Evolutionary conservation across 2,888 invertebrate genomes (phyloP), one percentile per base, ranked within the genome.

Genomic region (Brenthis hecate): DNA sequence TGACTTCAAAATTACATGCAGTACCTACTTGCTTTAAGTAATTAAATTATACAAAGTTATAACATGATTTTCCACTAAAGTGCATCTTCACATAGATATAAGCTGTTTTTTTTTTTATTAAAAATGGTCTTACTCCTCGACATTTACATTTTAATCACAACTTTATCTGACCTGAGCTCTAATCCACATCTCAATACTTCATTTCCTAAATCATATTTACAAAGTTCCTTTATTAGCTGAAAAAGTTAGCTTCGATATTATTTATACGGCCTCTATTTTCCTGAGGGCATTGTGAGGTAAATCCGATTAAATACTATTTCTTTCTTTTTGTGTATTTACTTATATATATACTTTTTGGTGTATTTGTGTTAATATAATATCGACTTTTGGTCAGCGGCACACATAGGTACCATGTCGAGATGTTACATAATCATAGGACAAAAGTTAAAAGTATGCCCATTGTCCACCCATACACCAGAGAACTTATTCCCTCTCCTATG

Each of bases 181-280:
- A 43, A 62, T 53, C 16, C 43, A 53, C 43, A 32, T 53, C 36
- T 51, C 53, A 28, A 50, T 62, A 16, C 51, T 62, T 53, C 53
- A 32, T 36, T 36, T 43, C 53, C 19, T 54, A 53, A 60, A 60
- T 51, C 43, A 19, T 62, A 16, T 53, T 61, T 51, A 51, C 32
- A 61, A 61, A 50, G 28, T 61, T 51, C 51, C 50, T 13, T 61
- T 62, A 62, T 53, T 53, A 51, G 36, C 36, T 62, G 62, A 53
- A 62, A 62, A 62, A 53, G 62, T 51, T 62, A 53, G 19, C 50
- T 19, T 62, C 62, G 36, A 51, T 36, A 54, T 62, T 62, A 62
- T 62, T 62, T 53, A 43, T 62, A 51, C 23, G 53, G 53, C 62
- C 62, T 62, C 19, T 62, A 36, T 36, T 62, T 62, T 5, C 62